Percentiles rank a stretch among this genome's conserved stretches.
These are phyloP conservation scores for Thalassoma bifasciatum DNA, from an alignment of 2,113 vertebrate genomes.

Conservation along the genomic window DNA sequence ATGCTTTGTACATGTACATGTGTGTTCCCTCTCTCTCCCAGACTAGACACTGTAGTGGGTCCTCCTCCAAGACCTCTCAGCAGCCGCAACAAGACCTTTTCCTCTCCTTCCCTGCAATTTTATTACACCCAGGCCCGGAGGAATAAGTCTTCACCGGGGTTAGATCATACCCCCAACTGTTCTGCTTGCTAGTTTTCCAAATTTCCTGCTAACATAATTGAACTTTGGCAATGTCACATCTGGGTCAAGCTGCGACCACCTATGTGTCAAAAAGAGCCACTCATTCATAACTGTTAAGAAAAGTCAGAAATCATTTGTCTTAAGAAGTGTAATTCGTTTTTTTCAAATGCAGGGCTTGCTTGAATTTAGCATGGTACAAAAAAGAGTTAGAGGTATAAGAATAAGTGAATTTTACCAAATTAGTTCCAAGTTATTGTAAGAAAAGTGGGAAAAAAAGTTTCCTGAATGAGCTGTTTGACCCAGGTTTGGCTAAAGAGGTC, in stretches of 20 bases:
- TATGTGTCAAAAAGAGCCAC: not conserved
- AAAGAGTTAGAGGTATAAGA: too few relatives aligned
- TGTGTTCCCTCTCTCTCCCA: constrained; percentile 71
- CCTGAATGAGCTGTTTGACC: constrained; percentile 14
- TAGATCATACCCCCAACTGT: constrained; percentile 52
- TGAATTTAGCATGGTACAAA: not conserved
- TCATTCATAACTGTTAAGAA: not conserved
- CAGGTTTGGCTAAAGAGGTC: not conserved
- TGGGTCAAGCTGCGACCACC: constrained; percentile 30
- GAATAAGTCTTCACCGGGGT: constrained; percentile 79
- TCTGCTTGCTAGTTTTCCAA: constrained; percentile 5
- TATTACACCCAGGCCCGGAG: constrained; percentile 82
- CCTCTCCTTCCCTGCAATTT: constrained; percentile 82
- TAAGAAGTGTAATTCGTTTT: not conserved
- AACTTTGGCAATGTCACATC: not conserved
- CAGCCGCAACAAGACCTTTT: constrained; percentile 81
- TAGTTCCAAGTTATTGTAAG: not conserved
- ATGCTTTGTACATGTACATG: constrained; percentile 26
- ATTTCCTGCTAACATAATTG: constrained; percentile 34
- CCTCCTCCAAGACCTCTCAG: constrained; percentile 76
- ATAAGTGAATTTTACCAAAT: not conserved
- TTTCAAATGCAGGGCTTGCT: not conserved
- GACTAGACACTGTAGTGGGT: constrained; percentile 85
- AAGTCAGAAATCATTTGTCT: not conserved
- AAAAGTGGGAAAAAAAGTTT: not conserved